Evolutionary conservation across 2,888 invertebrate genomes (phyloP), one percentile per base, ranked within the genome.

Genomic region (Sericinus montela): DNA sequence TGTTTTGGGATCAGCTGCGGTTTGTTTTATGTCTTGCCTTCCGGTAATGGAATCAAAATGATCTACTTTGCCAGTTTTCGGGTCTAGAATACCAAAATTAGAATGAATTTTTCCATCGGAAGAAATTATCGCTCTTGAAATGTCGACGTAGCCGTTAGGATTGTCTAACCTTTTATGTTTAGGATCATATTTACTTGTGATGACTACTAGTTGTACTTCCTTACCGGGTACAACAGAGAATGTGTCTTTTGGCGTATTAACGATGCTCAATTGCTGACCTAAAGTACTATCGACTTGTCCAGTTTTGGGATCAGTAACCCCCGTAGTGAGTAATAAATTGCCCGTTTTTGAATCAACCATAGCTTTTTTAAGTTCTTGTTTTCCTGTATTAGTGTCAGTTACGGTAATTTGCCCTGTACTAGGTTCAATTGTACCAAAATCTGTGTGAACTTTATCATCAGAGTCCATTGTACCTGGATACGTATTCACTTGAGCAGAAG

Each of bases 261-360:
- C 76, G 15, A 89, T 73, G 32, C 80, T 82, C 23, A 85, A 89
- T 73, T 88, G 89, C 55, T 89, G 89, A 1, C 93, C 93, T 49
- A 92, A 89, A 32, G 80, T 82, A 1, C 83, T 59, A 56, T 92
- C 91, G 5, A 87, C 73, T 59, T 90, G 82, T 3, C 91, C 91
- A 11, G 90, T 90, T 57, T 84, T 87, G 1, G 91, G 91, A 62
- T 92, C 91, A 30, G 88, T 69, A 13, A 90, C 91, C 1, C 90
- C 90, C 30, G 92, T 89, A n/a, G 85, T 84, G 1, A 90, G 69
- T 41, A 91, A 80, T 40, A 92, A 63, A 65, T 91, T 90, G 44
- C 93, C 92, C 0, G 92, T 91, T 67, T 91, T 92, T 0, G 91
- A 82, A 73, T 93, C 93, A 54, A 91, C 80, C 49, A 88, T 82